Evolutionary conservation across 2,888 invertebrate genomes (phyloP).

Genomic region (Sericinus montela): DNA sequence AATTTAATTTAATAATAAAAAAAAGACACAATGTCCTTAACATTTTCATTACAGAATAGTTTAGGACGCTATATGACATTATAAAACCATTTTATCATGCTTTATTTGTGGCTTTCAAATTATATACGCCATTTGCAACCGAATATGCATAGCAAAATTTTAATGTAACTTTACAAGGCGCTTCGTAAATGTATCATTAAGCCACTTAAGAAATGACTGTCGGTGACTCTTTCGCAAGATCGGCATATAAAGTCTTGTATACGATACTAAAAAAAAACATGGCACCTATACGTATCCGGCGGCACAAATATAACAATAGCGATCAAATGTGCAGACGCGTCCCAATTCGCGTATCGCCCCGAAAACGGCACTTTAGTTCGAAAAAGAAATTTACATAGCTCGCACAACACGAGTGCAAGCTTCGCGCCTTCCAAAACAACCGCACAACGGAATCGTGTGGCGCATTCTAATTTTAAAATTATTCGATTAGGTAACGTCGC

Average conservation of each 20-base stretch:
- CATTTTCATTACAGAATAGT: no score
- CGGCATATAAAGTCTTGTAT: background rate
- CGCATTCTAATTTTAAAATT: conserved; percentile 43
- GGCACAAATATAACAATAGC: conserved; percentile 13
- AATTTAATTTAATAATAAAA: no score
- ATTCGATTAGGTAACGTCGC: conserved; percentile 40
- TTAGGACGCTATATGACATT: no score
- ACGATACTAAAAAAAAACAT: background rate
- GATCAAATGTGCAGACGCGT: conserved; percentile 19
- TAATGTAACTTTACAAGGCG: background rate
- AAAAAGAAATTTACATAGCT: conserved; percentile 42
- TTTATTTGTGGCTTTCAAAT: no score
- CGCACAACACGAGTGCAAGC: conserved; percentile 29
- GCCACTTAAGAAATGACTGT: background rate
- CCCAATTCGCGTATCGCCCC: conserved; percentile 18
- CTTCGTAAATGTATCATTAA: background rate
- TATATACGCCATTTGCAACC: no score
- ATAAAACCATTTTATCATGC: no score
- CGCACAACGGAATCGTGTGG: conserved; percentile 32
- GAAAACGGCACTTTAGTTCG: conserved; percentile 31
- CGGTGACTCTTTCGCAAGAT: background rate
- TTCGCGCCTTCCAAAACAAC: conserved; percentile 40
- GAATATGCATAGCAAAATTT: no score
- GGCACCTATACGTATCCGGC: conserved; percentile 5
- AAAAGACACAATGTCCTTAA: no score